Conservation (phyloP, 30 jellyfish, hydroid and myxozoan genomes). For the Nemopilema nomurai region DNA sequence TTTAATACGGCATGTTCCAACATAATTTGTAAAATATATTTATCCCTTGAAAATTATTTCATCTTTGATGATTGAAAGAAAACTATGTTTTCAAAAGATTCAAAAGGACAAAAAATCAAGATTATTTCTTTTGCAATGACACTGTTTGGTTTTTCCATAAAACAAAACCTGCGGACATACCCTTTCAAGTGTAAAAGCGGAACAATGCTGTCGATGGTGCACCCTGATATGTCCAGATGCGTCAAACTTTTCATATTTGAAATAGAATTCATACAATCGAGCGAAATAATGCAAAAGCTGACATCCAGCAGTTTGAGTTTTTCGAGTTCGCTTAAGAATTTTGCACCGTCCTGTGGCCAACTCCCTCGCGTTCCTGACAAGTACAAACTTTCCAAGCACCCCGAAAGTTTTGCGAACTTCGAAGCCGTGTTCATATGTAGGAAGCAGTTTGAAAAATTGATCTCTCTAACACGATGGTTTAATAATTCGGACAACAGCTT, state of each 20-base stretch:
- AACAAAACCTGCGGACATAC: neutral
- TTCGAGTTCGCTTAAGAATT: neutral
- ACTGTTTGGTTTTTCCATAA: too few relatives aligned
- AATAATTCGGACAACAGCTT: conserved; percentile 37
- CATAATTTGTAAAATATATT: too few relatives aligned
- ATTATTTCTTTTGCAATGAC: neutral
- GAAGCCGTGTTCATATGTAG: conserved; percentile 21
- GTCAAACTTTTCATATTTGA: conserved; percentile 23
- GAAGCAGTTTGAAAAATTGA: conserved; percentile 35
- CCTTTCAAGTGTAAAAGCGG: neutral
- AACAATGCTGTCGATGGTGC: neutral
- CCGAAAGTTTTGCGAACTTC: conserved; percentile 24
- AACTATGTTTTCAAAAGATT: too few relatives aligned
- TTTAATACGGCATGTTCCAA: too few relatives aligned
- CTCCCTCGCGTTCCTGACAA: conserved; percentile 59
- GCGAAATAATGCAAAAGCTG: neutral
- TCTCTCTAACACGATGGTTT: conserved; percentile 43
- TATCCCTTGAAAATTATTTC: too few relatives aligned
- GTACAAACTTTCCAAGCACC: conserved; percentile 28
- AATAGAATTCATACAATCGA: conserved; percentile 33
- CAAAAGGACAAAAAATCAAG: neutral
- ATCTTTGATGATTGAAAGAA: too few relatives aligned
- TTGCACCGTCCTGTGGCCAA: conserved; percentile 13
- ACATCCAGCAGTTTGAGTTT: conserved; percentile 32
- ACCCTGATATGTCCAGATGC: conserved; percentile 16